Evolutionary conservation across 37 sponge, comb jelly and placozoan genomes (phyloP).

Genomic region (Haliclona indistincta): DNA sequence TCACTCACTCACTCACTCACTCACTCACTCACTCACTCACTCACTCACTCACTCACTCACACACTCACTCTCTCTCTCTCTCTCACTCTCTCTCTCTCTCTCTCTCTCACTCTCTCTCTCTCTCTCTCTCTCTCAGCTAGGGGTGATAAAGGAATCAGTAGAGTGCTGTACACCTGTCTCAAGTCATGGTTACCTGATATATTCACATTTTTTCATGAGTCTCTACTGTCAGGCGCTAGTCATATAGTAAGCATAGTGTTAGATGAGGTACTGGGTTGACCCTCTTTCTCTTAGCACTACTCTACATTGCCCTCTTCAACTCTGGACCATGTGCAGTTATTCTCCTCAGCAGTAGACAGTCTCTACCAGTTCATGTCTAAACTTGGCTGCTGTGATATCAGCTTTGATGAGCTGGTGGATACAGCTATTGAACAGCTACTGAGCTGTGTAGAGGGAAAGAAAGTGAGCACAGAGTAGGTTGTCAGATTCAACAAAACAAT

Average conservation of each 20-base stretch:
- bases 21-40: conserved; percentile 40
- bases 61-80: conserved; percentile 36
- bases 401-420: background rate
- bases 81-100: conserved; percentile 22
- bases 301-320: background rate
- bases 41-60: conserved; percentile 44
- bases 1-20: conserved; percentile 50
- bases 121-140: background rate
- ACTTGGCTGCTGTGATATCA: background rate
- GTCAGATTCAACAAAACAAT: no score
- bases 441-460: background rate
- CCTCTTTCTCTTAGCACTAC: background rate
- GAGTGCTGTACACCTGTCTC: conserved; percentile 22
- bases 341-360: background rate
- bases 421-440: background rate
- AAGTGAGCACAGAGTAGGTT: background rate
- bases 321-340: conserved; percentile 22
- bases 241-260: background rate
- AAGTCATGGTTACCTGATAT: conserved; percentile 56
- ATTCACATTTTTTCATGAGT: conserved; percentile 3
- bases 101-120: conserved; percentile 21
- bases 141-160: background rate
- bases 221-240: conserved; percentile 12
- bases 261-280: background rate
- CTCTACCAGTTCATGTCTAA: conserved; percentile 14